Percentiles rank a stretch among this genome's conserved stretches.
phyloP scores from a whole-genome alignment of 2,888 invertebrate genomes.

The Hanleya hanleyi region DNA sequence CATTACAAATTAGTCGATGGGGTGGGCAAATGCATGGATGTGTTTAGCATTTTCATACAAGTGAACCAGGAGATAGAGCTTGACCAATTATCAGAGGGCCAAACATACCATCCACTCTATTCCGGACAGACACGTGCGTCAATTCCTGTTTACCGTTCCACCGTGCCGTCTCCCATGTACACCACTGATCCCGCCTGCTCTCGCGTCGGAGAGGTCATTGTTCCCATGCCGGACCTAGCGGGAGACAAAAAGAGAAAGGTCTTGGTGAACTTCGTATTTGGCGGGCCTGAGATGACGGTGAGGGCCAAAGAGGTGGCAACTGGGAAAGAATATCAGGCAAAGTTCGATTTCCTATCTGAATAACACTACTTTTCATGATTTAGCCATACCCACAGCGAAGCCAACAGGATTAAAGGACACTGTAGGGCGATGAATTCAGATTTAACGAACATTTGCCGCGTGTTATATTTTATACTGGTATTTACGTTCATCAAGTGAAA shows the following conservation, averaged over 20 bases:
- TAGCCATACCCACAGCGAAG: too few species aligned
- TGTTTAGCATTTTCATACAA: background rate
- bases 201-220: conserved; percentile 31
- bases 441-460: too few species aligned
- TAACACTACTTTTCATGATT: too few species aligned
- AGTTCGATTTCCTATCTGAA: background rate
- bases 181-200: conserved; percentile 27
- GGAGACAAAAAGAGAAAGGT: conserved; percentile 25
- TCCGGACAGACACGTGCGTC: background rate
- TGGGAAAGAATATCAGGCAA: conserved; percentile 11
- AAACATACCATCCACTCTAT: background rate
- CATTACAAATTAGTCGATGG: conserved; percentile 12
- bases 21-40: background rate
- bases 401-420: too few species aligned
- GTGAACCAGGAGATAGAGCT: background rate
- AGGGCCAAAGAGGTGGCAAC: conserved; percentile 25
- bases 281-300: conserved; percentile 41
- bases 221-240: conserved; percentile 36
- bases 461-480: too few species aligned
- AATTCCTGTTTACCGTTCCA: conserved; percentile 25
- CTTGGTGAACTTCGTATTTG: conserved; percentile 37
- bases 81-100: background rate
- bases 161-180: conserved; percentile 24
- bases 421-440: too few species aligned
- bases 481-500: too few species aligned